Evolutionary conservation across 2,797 vertebrate species (phyloP), one percentile per base, ranked within the genome.

Genomic region (Microctenopoma lineatum): DNA sequence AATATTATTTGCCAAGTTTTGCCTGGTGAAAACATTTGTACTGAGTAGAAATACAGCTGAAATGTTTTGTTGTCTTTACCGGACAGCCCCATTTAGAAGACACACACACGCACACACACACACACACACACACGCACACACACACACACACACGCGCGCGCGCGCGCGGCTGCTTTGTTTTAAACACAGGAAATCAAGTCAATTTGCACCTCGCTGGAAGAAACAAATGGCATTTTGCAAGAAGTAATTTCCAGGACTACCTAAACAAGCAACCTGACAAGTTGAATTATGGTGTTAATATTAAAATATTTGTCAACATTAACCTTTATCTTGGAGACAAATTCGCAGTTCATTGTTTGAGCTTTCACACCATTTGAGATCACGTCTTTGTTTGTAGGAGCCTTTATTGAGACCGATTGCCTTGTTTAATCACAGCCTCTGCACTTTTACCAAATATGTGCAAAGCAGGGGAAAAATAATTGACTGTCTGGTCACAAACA

Each of bases 241-340:
- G 77, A 61, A 88, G 84, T 63, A 74, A 73, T 93, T 91, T 92
- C 78, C 75, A 38, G 80, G 84, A 85, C 77, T 72, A 87, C 89
- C 86, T 89, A 91, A 93, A 92, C 90, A 91, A 89, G 90, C 81
- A 74, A 76, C 85, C 90, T 92, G 92, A 92, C 90, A 89, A 89
- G 88, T 90, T 91, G 81, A 94, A 93, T 94, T 92, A 92, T 86
- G 86, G 84, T 64, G 79, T 90, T 94, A 92, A 92, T 93, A 91
- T 93, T 88, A 86, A 90, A 92, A 93, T 93, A 92, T 93, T 94
- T 93, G 91, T 93, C 91, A 92, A 92, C 92, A 91, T 93, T 94
- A 94, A 93, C 93, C 93, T 94, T 93, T 93, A 91, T 92, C 85
- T 80, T 26, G 45, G 79, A 90, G 92, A 92, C 89, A 92, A 90